Conservation (phyloP, 2,888 invertebrate genomes). For the Drosophila peninsularis region DNA sequence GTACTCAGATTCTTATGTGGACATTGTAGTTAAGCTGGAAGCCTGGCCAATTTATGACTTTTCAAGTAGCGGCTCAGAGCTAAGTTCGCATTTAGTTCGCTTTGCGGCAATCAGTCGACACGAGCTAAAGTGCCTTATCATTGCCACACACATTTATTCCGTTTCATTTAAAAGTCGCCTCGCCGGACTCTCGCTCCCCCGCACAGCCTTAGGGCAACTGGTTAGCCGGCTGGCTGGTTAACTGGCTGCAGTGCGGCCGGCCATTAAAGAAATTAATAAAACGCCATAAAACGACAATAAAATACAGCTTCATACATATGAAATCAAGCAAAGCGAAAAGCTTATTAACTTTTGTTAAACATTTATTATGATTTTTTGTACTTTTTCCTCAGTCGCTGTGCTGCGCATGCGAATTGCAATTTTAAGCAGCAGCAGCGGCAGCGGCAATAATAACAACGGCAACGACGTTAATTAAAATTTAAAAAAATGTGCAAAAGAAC, state of each 20-base stretch:
- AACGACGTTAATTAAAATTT: conserved; percentile 73
- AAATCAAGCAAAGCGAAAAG: conserved; percentile 65
- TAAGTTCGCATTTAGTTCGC: conserved; percentile 34
- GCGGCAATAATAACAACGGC: conserved; percentile 21
- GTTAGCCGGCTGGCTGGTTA: conserved; percentile 28
- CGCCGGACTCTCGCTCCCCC: conserved; percentile 7
- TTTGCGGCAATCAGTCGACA: conserved; percentile 33
- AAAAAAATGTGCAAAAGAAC: conserved; percentile 74
- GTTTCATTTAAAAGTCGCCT: conserved; percentile 44
- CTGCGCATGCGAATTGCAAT: conserved; percentile 70
- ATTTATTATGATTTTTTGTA: conserved; percentile 59
- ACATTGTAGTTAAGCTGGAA: neutral
- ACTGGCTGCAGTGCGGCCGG: conserved; percentile 21
- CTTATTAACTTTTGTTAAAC: conserved; percentile 71
- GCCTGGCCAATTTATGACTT: conserved; percentile 18
- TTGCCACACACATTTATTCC: conserved; percentile 42
- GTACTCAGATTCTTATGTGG: neutral
- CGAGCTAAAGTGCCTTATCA: conserved; percentile 55
- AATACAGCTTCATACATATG: conserved; percentile 58
- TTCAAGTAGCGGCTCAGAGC: conserved; percentile 10
- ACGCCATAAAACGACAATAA: conserved; percentile 73
- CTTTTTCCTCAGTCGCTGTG: conserved; percentile 37
- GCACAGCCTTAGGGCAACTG: conserved; percentile 12
- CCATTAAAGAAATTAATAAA: conserved; percentile 72
- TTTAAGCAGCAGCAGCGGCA: conserved; percentile 52